Evolutionary conservation across 2,797 vertebrate genomes (phyloP).

Genomic region (Microchirus variegatus): DNA sequence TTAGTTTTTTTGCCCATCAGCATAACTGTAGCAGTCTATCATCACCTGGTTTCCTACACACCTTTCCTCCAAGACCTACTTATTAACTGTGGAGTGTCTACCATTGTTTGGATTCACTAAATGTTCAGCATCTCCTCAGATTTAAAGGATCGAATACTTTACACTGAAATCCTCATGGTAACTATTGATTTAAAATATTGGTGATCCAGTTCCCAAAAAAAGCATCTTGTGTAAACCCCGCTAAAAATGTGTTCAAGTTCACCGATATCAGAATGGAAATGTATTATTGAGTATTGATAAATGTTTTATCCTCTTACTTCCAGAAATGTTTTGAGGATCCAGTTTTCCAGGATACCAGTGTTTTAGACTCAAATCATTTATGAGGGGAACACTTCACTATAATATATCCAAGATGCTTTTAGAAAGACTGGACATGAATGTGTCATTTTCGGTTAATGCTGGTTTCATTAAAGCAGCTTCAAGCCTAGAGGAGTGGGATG

Average conservation of each 20-base stretch:
- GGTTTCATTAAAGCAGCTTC: constrained; percentile 2
- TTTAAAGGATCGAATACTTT: too few relatives aligned
- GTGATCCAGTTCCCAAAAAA: constrained; percentile 2
- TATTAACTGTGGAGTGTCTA: background rate
- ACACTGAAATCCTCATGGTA: background rate
- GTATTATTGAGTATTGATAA: too few relatives aligned
- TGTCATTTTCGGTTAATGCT: background rate
- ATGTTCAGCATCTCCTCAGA: too few relatives aligned
- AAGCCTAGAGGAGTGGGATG: background rate
- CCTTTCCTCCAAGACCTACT: constrained; percentile 6
- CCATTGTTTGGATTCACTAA: background rate
- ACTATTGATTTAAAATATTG: background rate
- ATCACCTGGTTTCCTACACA: constrained; percentile 42
- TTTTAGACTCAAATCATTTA: constrained; percentile 3
- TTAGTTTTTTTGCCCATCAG: constrained; percentile 26
- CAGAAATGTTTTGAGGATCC: constrained; percentile 15
- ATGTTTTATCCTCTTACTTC: too few relatives aligned
- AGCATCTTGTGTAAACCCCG: too few relatives aligned
- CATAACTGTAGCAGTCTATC: constrained; percentile 26
- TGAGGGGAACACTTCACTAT: background rate
- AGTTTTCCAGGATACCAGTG: constrained; percentile 39
- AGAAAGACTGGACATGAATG: constrained; percentile 5
- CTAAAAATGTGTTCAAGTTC: background rate
- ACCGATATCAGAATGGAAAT: background rate
- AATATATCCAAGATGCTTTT: constrained; percentile 22